Base-by-base conservation (phyloP, 2,797 vertebrate species). In the Heteromormyrus szaboi region DNA sequence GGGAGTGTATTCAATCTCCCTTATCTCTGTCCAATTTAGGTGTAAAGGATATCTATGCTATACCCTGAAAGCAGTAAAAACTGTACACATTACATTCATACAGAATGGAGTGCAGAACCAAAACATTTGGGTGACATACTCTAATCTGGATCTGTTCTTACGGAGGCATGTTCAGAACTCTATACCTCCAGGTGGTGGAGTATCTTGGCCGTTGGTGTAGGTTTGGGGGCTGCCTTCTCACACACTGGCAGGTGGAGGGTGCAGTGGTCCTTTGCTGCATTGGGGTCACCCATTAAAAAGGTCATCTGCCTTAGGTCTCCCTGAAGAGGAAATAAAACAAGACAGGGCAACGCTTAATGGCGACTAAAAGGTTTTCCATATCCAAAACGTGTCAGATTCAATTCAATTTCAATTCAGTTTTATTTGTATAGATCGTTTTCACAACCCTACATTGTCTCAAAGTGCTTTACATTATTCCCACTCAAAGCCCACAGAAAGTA, bases 211-310 rank as follows among this genome's bases (percentile, higher is more conserved):
- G 86, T 88, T 83, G 85, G 81, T 22, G 87, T 88, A 62, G 86
- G 25, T 41, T 50, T 54, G 2, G 85, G 76, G 88, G 87, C n/a
- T 19, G 88, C 88, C 51, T 0, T 89, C 0, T 25, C 5, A 53
- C 96, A 97, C 0, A 19, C 76, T 0, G 92, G 91, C 59, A 7
- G 90, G 89, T 93, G 90, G 87, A 91, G 91, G 46, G 0, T 90
- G 89, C 97, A 97, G 53, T 95, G 95, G 76, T 95, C 90, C 0
- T 86, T 25, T 2, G 97, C 96, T 0, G 95, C 95, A 6, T 91
- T 90, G 2, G 96, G 91, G 83, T 97, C 95, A 12, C 96, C 97
- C 95, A 97, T 96, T 89, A 95, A 17, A 12, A 97, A 96, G 81
- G 92, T 94, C 90, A 97, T 92, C 88, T 97, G 96, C 29, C 94